Evolutionary conservation across 2,888 invertebrate species (phyloP).

Genomic region (Acronicta leporina): DNA sequence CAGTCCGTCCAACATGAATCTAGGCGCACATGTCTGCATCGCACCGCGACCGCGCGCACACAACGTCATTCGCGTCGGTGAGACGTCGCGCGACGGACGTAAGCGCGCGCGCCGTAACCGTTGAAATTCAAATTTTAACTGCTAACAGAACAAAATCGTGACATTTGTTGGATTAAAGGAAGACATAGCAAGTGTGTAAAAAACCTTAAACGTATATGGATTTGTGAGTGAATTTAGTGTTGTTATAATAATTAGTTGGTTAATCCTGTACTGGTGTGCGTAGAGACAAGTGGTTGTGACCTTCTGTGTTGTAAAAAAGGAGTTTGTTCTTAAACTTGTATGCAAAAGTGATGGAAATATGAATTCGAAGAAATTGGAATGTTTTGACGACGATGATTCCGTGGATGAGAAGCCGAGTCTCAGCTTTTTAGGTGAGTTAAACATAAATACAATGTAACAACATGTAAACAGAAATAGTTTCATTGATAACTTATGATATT

Average conservation of each 20-base stretch:
- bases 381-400: constrained; percentile 81
- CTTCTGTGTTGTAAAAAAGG: constrained; percentile 73
- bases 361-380: constrained; percentile 88
- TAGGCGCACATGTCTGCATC: constrained; percentile 66
- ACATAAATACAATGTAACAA: constrained; percentile 16
- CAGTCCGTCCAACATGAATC: constrained; percentile 72
- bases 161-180: constrained; percentile 56
- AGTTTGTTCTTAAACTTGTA: constrained; percentile 69
- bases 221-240: constrained; percentile 56
- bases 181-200: constrained; percentile 55
- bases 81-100: constrained; percentile 72
- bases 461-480: constrained; percentile 41
- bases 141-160: constrained; percentile 61
- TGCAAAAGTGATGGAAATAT: constrained; percentile 72
- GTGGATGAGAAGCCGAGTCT: constrained; percentile 85
- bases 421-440: constrained; percentile 85
- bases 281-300: constrained; percentile 84
- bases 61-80: constrained; percentile 81
- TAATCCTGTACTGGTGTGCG: constrained; percentile 63
- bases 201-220: constrained; percentile 36
- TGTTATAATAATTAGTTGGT: constrained; percentile 40
- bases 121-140: constrained; percentile 74
- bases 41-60: constrained; percentile 31
- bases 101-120: constrained; percentile 73
- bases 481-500: constrained; percentile 60